phyloP scores from a whole-genome alignment of 2,888 invertebrate genomes.

The Steinernema scapterisci region DNA sequence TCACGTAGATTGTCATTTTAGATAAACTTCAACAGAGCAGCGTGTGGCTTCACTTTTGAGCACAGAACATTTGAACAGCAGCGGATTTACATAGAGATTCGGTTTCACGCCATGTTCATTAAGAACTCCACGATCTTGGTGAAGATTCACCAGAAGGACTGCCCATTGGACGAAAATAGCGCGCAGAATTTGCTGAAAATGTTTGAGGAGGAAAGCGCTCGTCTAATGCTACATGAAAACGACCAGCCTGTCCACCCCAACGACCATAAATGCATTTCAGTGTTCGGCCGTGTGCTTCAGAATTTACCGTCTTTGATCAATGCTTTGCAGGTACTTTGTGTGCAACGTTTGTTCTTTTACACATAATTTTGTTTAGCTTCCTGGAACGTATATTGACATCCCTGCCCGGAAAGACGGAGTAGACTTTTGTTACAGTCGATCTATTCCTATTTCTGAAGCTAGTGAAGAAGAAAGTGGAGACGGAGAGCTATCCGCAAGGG shows the following conservation, averaged over 20 bases:
- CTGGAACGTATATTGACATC: slow-evolving; percentile 11
- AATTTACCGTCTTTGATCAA: neutral
- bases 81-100: slow-evolving; percentile 12
- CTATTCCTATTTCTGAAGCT: neutral
- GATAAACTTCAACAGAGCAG: slow-evolving; percentile 18
- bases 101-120: slow-evolving; percentile 20
- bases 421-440: neutral
- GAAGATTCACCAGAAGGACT: slow-evolving; percentile 22
- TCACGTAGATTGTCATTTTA: neutral
- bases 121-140: slow-evolving; percentile 7
- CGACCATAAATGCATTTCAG: neutral
- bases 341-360: neutral
- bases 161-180: neutral
- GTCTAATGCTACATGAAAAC: neutral
- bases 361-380: slow-evolving; percentile 4
- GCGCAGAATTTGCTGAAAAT: neutral
- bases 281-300: neutral
- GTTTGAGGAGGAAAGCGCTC: slow-evolving; percentile 1
- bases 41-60: slow-evolving; percentile 17
- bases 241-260: neutral
- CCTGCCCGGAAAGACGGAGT: neutral
- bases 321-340: neutral
- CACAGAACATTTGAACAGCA: neutral
- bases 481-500: neutral
- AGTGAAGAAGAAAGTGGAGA: slow-evolving; percentile 2